Conservation (phyloP, 23 tunicate species). For the Halocynthia aurantium region DNA sequence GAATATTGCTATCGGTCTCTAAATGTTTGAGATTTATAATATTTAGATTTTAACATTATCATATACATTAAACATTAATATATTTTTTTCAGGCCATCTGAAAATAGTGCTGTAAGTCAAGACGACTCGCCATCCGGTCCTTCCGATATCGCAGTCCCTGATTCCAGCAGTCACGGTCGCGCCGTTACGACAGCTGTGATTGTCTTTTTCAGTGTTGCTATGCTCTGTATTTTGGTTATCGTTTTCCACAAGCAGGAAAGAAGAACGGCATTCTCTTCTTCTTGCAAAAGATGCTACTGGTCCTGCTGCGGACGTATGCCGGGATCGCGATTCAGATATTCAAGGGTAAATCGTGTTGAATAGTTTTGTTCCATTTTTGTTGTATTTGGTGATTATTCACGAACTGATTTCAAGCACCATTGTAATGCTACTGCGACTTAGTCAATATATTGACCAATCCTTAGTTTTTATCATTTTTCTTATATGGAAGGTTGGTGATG, state of each 20-base stretch:
- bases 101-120: too few relatives aligned
- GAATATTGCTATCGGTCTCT: too few relatives aligned
- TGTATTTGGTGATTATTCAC: neutral
- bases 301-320: neutral
- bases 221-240: slow-evolving; percentile 18
- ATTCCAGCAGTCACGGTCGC: slow-evolving; percentile 11
- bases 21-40: too few relatives aligned
- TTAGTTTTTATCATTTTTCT: neutral
- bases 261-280: slow-evolving; percentile 7
- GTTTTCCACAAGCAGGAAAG: slow-evolving; percentile 41
- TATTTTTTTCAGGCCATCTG: too few relatives aligned
- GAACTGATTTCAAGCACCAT: too few relatives aligned
- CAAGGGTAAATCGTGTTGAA: slow-evolving; percentile 20
- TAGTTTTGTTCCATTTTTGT: neutral
- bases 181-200: slow-evolving; percentile 16
- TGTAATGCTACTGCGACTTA: too few relatives aligned
- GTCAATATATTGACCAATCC: too few relatives aligned
- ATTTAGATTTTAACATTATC: too few relatives aligned
- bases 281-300: slow-evolving; percentile 17
- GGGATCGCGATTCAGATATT: slow-evolving; percentile 21
- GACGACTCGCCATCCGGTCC: too few relatives aligned
- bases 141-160: too few relatives aligned
- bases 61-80: too few relatives aligned
- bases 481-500: slow-evolving; percentile 18
- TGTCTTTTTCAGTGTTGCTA: slow-evolving; percentile 22